Evolutionary conservation across 2,113 vertebrate genomes (phyloP).

Genomic region (Hystrix brachyura): DNA sequence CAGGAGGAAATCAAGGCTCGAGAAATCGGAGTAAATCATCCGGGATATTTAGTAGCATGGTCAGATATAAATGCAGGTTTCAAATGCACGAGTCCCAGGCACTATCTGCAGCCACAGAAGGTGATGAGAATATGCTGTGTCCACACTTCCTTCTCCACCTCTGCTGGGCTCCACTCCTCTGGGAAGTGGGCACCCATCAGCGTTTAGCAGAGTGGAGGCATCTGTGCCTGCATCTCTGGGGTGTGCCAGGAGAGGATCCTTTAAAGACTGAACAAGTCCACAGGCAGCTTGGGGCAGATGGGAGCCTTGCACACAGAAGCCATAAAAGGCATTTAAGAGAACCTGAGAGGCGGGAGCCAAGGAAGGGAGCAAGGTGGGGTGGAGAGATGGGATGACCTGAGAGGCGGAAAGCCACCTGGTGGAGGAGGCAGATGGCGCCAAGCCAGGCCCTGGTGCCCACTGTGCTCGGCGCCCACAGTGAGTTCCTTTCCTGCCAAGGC

Average conservation of each 20-base stretch:
- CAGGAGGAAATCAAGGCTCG: background rate
- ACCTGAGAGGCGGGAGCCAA: background rate
- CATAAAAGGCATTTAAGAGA: slow-evolving; percentile 72
- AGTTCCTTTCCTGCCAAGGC: background rate
- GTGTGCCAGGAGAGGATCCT: background rate
- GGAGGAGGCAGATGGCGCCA: background rate
- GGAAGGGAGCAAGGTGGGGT: background rate
- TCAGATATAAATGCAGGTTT: background rate
- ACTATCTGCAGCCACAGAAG: background rate
- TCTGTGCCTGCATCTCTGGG: background rate
- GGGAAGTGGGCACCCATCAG: background rate
- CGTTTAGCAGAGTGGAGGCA: background rate
- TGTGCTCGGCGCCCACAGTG: accelerated
- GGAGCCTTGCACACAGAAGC: slow-evolving; percentile 18
- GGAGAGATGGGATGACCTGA: background rate
- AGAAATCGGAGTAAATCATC: background rate
- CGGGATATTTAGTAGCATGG: background rate
- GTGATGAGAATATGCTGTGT: background rate
- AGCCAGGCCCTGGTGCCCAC: background rate
- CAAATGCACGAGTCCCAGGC: background rate
- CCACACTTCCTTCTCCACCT: background rate
- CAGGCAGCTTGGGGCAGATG: background rate
- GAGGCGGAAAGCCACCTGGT: background rate
- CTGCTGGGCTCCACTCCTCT: background rate
- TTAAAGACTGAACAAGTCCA: slow-evolving; percentile 62